These are phyloP conservation scores for Drosophila bifasciata DNA, from an alignment of 1,140 invertebrate species.

Conservation along the genomic window DNA sequence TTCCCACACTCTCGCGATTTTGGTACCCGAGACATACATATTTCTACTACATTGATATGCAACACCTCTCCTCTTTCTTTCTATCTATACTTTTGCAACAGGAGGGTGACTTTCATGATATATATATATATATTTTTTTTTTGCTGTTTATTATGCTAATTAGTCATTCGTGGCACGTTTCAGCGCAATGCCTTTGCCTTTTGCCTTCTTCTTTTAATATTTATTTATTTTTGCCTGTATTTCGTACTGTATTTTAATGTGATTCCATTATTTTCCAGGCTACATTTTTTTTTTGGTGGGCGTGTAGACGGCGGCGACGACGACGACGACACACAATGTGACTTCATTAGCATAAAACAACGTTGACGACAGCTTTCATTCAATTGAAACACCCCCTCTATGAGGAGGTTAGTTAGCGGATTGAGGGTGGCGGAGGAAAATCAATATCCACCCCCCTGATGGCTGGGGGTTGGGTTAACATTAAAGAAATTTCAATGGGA, in stretches of 20 bases:
- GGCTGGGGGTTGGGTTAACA: slow-evolving; percentile 2
- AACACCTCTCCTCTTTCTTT: slow-evolving; percentile 18
- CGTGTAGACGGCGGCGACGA: slow-evolving; percentile 33
- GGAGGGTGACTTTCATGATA: slow-evolving; percentile 33
- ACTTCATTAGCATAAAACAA: slow-evolving; percentile 74
- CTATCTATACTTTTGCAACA: slow-evolving; percentile 15
- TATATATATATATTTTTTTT: slow-evolving; percentile 5
- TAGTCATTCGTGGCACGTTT: slow-evolving; percentile 64
- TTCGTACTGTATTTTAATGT: slow-evolving; percentile 43
- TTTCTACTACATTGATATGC: slow-evolving; percentile 34
- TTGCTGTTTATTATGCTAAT: slow-evolving; percentile 54
- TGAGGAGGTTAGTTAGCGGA: not conserved
- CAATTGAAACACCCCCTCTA: not conserved
- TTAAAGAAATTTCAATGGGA: slow-evolving; percentile 30
- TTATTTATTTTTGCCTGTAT: slow-evolving; percentile 16
- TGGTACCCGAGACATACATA: not conserved
- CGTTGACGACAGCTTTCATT: slow-evolving; percentile 49
- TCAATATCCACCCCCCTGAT: slow-evolving; percentile 45
- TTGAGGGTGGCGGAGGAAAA: slow-evolving; percentile 29
- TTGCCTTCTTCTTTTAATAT: slow-evolving; percentile 13
- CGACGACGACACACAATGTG: slow-evolving; percentile 43
- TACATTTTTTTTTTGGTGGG: slow-evolving; percentile 48
- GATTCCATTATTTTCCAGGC: slow-evolving; percentile 49
- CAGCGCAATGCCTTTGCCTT: slow-evolving; percentile 1
- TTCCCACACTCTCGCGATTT: slow-evolving; percentile 20